Conservation (phyloP, 2,113 vertebrate genomes). For the Picathartes gymnocephalus region DNA sequence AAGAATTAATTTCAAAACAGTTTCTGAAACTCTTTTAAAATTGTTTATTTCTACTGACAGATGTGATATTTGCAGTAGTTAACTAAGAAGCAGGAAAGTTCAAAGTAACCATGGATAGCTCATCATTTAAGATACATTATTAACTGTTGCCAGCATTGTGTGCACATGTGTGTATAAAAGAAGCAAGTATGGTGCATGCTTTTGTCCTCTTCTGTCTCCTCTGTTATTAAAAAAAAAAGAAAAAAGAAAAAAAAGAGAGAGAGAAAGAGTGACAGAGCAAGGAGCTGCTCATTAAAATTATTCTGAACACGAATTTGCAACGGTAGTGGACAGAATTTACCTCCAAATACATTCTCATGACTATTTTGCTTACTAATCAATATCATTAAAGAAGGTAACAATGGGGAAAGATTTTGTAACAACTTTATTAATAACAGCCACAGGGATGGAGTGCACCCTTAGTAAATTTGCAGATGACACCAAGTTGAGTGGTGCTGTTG, state of each 20-base stretch:
- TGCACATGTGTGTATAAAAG: rapidly evolving
- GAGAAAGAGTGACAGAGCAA: neutral
- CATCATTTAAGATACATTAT: neutral
- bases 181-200: neutral
- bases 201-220: neutral
- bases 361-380: neutral
- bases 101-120: neutral
- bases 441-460: neutral
- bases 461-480: neutral
- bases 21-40: neutral
- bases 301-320: neutral
- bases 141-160: neutral
- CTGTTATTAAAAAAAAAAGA: neutral
- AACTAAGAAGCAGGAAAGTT: neutral
- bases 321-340: neutral
- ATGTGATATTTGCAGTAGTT: neutral
- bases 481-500: no score
- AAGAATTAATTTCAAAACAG: neutral
- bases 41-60: neutral
- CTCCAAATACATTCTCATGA: neutral
- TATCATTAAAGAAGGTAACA: neutral
- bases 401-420: neutral
- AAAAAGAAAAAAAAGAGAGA: neutral
- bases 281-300: neutral
- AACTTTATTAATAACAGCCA: neutral